phyloP scores from a whole-genome alignment of 2,113 vertebrate genomes.

The Dasyurus viverrinus region DNA sequence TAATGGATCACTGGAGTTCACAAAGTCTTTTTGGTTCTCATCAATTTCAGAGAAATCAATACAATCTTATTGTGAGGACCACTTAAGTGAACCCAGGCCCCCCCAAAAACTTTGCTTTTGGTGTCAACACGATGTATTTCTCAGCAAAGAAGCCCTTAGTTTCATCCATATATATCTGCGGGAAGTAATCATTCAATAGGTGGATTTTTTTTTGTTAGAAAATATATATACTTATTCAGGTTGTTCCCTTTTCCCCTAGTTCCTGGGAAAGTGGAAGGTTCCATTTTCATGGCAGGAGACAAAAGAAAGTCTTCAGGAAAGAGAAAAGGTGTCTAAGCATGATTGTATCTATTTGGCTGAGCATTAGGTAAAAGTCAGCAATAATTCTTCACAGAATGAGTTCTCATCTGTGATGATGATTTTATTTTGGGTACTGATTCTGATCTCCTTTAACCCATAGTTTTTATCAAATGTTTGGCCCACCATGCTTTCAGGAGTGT shows the following conservation, averaged over 20 bases:
- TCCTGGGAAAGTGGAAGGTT: slow-evolving; percentile 15
- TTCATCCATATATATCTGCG: background rate
- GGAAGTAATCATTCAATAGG: background rate
- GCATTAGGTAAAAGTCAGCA: background rate
- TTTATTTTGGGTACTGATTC: background rate
- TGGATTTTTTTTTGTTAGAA: background rate
- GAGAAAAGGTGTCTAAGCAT: background rate
- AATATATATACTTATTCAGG: background rate
- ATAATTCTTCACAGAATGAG: background rate
- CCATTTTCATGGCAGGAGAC: background rate
- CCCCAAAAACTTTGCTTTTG: background rate
- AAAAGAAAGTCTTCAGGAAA: background rate
- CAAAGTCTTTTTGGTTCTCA: background rate
- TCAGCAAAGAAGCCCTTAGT: background rate
- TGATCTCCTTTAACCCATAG: background rate
- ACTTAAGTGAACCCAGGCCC: background rate
- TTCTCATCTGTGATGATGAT: background rate
- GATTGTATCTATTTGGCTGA: slow-evolving; percentile 28
- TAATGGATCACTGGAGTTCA: background rate
- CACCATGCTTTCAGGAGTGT: background rate
- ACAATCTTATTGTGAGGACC: background rate
- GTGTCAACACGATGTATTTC: background rate
- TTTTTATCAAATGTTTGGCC: background rate
- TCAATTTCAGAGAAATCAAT: background rate
- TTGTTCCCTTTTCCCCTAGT: background rate